Conservation (phyloP, 2,113 vertebrate genomes). For the Grammomys surdaster region DNA sequence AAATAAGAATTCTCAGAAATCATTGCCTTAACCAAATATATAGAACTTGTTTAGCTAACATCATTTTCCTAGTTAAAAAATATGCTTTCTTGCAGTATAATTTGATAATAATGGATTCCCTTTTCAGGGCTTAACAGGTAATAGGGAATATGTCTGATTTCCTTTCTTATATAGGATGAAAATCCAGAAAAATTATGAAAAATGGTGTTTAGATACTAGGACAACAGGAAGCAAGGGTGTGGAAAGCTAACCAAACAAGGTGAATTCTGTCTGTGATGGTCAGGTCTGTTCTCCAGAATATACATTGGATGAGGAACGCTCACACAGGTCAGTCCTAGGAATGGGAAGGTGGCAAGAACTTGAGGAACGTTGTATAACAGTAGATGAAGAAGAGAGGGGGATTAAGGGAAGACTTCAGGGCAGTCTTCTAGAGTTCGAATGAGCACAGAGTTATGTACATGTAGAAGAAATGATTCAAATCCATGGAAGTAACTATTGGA, state of each 20-base stretch:
- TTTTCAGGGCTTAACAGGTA: background rate
- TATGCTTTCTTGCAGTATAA: conserved; percentile 9
- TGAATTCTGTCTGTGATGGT: background rate
- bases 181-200: background rate
- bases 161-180: background rate
- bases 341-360: background rate
- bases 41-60: background rate
- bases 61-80: background rate
- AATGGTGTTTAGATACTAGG: background rate
- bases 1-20: conserved; percentile 6
- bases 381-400: background rate
- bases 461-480: background rate
- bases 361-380: background rate
- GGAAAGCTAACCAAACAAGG: background rate
- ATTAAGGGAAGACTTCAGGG: background rate
- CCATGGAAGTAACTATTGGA: background rate
- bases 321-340: background rate
- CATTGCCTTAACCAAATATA: conserved; percentile 6
- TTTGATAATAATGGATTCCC: background rate
- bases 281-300: background rate
- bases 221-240: background rate
- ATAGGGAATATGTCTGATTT: background rate
- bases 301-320: background rate
- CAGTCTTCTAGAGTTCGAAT: background rate
- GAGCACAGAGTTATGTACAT: background rate